phyloP scores from a whole-genome alignment of 2,113 vertebrate species.

The Salvator merianae region DNA sequence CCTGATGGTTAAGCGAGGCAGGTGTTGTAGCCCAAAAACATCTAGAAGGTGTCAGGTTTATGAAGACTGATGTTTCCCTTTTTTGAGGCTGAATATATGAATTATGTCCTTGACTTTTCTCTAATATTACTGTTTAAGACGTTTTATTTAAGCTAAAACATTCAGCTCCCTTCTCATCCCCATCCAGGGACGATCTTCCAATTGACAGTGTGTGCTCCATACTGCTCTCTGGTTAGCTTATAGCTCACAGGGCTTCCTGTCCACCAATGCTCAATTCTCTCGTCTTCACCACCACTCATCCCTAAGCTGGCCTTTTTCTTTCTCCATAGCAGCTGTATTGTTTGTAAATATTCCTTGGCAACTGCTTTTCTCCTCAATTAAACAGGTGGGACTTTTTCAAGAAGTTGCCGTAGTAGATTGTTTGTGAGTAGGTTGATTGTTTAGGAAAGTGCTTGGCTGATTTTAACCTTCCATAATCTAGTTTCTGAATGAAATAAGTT shows the following conservation, averaged over 20 bases:
- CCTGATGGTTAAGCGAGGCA: too few species aligned
- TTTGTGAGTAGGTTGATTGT: not conserved
- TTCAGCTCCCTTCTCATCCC: too few species aligned
- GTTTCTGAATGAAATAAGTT: not conserved
- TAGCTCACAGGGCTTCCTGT: not conserved
- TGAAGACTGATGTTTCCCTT: too few species aligned
- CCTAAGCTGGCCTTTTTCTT: not conserved
- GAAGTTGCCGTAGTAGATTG: not conserved
- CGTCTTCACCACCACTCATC: too few species aligned
- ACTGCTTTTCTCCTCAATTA: not conserved
- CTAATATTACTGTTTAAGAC: too few species aligned
- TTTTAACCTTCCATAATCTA: not conserved
- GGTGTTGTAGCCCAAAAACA: too few species aligned
- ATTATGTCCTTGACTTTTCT: too few species aligned
- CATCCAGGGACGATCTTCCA: too few species aligned
- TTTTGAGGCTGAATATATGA: too few species aligned
- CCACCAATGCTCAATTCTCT: not conserved
- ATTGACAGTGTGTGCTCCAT: not conserved
- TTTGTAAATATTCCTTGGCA: conserved; percentile 6
- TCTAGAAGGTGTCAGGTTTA: too few species aligned
- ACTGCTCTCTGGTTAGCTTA: not conserved
- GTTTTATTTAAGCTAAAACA: too few species aligned
- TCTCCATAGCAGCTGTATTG: not conserved
- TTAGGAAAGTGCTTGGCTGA: not conserved
- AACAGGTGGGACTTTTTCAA: not conserved